Base-by-base conservation (phyloP, 2,888 invertebrate species). In the Trachelus tabidus region DNA sequence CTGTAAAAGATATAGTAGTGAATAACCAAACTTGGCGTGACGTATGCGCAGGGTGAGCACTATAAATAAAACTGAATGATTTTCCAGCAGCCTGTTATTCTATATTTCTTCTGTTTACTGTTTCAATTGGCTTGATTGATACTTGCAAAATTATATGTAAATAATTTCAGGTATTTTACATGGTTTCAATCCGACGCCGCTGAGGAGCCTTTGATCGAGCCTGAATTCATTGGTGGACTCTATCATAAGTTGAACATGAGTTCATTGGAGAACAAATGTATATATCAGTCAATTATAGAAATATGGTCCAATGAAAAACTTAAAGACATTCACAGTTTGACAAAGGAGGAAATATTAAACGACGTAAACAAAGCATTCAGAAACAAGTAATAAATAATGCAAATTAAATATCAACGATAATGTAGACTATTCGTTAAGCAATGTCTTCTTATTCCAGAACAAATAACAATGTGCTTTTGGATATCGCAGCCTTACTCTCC, bases 1-100 rank as follows among this genome's bases (percentile, higher is more conserved):
- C 81, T 30, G 85, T 91, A 71, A 87, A 87, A 76, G 82, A 77
- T 30, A 88, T 90, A 73, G 81, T 83, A 31, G 86, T 88, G 33
- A 84, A 88, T 33, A 89, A 90, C 78, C 82, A 86, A 34, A 87
- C 89, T 11, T 92, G 92, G 91, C 82, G 86, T 34, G 90, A 91
- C 79, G 87, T 92, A 9, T 92, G 91, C 74, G 91, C 90, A n/a
- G 88, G 91, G 91, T 91, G 83, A 88, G 84, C 40, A 68, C 30
- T 12, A 23, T 30, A 33, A 15, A 71, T 35, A 37, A 68, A 75
- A 23, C n/a, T 79, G 12, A 23, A 40, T 31, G 4, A 68, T 68
- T 30, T 34, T 30, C 40, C 35, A 69, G 3, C 33, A 40, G 11
- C 33, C 73, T 76, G 33, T 40, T 12, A 31, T 40, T n/a, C 37